Base-by-base conservation (phyloP, 2,888 invertebrate genomes). In the Carabus problematicus region DNA sequence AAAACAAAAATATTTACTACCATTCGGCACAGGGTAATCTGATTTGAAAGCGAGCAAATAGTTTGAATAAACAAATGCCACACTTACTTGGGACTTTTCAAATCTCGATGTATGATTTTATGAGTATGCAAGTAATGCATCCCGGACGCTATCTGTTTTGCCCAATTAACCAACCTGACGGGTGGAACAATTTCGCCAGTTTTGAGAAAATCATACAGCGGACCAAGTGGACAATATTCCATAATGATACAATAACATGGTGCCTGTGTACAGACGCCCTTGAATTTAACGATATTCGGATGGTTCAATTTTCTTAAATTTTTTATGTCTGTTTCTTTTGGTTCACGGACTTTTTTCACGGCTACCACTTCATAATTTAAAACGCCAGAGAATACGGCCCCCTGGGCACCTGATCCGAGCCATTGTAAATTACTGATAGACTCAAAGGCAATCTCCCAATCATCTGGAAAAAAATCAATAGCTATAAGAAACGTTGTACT, bases 181-280 rank as follows among this genome's bases (percentile, higher is more conserved):
- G 96, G 95, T 60, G 93, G 89, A 75, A 97, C 91, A 74, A 90
- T 88, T 75, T 92, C 89, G 40, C 94, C 93, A 75, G 89, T 89
- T 76, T 90, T 88, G 64, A 99, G 86, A 77, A 97, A 89, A 80
- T 97, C 94, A 81, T 94, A 98, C 52, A 99, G 85, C 18, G 97
- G 94, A 1, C 98, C 98, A 77, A 94, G 93, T 1, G 96, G 94
- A 80, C 99, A 99, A 82, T 89, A 99, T 80, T 99, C 99, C 99
- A 99, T 99, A 66, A 99, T 89, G 74, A 99, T 93, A 80, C 96
- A 96, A 79, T 91, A 97, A 76, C 93, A 93, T 0, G 97, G 96
- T 6, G 94, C 89, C 79, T 93, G 91, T 0, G 94, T 94, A 80
- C 97, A 98, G 4, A 98, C 93, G 59, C 98, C 99, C 79, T 88